A percentile compares a stretch with the other conserved stretches of the same genome.
phyloP scores from a whole-genome alignment of 2,797 vertebrate species.

The Cheirogaleus major region DNA sequence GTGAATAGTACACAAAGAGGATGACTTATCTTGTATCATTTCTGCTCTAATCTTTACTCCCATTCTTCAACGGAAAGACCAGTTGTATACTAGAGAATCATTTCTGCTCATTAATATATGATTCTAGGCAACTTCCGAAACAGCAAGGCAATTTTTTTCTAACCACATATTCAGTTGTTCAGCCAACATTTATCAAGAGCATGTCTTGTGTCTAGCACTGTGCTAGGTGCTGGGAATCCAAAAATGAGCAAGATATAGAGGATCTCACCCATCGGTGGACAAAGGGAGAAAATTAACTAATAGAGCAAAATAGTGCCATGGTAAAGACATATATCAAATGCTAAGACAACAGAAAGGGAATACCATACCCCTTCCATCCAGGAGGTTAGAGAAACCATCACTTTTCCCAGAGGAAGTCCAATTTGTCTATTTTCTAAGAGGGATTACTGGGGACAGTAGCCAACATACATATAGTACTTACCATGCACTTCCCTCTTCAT shows the following conservation, averaged over 20 bases:
- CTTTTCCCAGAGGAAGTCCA: background rate
- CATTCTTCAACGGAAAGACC: background rate
- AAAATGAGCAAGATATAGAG: background rate
- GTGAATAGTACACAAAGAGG: background rate
- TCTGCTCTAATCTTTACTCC: background rate
- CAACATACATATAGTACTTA: background rate
- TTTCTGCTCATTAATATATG: background rate
- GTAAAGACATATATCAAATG: background rate
- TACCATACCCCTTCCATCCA: background rate
- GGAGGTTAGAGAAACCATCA: background rate
- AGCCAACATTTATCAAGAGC: background rate
- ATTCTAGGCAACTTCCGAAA: background rate
- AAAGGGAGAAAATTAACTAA: background rate
- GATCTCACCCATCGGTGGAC: background rate
- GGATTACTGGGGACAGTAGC: background rate
- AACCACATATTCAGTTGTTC: background rate
- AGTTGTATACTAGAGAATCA: background rate
- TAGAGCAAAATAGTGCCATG: background rate
- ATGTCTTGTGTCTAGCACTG: background rate
- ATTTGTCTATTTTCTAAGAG: background rate
- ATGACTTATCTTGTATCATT: background rate
- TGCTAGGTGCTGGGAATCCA: background rate
- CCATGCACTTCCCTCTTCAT: background rate
- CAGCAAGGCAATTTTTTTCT: background rate
- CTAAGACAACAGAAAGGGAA: background rate